Conservation (phyloP, 1,140 invertebrate genomes). For the Trachelipus rathkii region DNA sequence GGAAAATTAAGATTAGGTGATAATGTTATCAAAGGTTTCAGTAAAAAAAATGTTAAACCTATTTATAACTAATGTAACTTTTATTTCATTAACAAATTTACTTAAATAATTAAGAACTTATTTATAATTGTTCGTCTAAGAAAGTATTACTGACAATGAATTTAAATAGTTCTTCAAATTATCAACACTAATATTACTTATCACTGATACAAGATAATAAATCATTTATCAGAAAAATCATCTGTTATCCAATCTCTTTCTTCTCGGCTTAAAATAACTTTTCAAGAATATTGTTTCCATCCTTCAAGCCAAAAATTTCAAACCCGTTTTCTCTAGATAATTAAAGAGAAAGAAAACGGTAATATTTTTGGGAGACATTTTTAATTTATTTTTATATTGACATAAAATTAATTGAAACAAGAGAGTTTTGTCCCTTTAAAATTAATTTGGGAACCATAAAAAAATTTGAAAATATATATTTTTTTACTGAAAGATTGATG, state of each 20-base stretch:
- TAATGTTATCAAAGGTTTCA: too few relatives aligned
- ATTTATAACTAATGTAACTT: neutral
- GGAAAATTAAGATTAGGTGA: too few relatives aligned
- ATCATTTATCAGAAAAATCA: neutral
- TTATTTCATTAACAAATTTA: neutral
- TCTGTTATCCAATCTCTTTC: neutral
- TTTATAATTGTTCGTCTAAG: neutral
- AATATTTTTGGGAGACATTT: too few relatives aligned
- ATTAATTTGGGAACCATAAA: too few relatives aligned
- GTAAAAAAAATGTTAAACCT: neutral
- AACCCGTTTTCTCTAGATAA: too few relatives aligned
- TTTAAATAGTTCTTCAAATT: neutral
- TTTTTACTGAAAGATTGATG: too few relatives aligned
- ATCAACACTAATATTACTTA: neutral
- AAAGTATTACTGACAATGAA: neutral
- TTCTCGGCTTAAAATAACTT: constrained; percentile 3
- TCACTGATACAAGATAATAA: neutral
- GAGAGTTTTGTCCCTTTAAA: too few relatives aligned
- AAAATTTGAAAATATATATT: too few relatives aligned
- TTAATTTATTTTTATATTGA: too few relatives aligned
- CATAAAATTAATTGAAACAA: too few relatives aligned
- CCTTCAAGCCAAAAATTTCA: neutral
- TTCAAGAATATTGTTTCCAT: neutral
- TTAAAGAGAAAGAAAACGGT: too few relatives aligned
- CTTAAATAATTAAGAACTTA: neutral